phyloP scores from a whole-genome alignment of 1,140 invertebrate genomes.

The Zelostemma sp. region DNA sequence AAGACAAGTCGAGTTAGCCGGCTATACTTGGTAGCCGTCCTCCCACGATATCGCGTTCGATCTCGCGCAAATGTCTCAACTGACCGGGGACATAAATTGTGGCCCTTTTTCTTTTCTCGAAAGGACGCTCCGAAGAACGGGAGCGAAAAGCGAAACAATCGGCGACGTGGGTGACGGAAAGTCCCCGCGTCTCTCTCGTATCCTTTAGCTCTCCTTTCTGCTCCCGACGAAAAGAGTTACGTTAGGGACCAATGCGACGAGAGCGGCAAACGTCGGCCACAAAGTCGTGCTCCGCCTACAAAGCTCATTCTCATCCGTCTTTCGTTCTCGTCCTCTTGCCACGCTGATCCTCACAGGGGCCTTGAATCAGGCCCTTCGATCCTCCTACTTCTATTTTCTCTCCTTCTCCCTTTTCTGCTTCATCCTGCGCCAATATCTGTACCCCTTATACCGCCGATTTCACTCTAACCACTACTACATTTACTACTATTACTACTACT shows the following conservation, averaged over 20 bases:
- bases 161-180: slow-evolving; percentile 63
- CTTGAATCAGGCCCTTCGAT: slow-evolving; percentile 33
- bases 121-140: slow-evolving; percentile 41
- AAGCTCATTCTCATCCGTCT: slow-evolving; percentile 50
- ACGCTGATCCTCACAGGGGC: slow-evolving; percentile 22
- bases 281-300: slow-evolving; percentile 67
- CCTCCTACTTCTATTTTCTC: slow-evolving; percentile 32
- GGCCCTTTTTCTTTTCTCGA: slow-evolving; percentile 47
- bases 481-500: slow-evolving; percentile 21
- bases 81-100: slow-evolving; percentile 66
- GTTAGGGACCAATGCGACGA: slow-evolving; percentile 55
- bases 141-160: slow-evolving; percentile 62
- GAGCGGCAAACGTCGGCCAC: slow-evolving; percentile 55
- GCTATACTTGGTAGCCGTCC: slow-evolving; percentile 48
- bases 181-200: slow-evolving; percentile 38
- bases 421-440: slow-evolving; percentile 31
- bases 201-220: slow-evolving; percentile 32
- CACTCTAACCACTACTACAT: no score
- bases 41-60: slow-evolving; percentile 61
- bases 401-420: slow-evolving; percentile 30
- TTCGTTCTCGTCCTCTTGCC: slow-evolving; percentile 28
- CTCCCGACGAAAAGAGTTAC: slow-evolving; percentile 29
- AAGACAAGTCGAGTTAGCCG: slow-evolving; percentile 40
- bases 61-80: slow-evolving; percentile 70
- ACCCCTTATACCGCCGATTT: no score